phyloP scores from a whole-genome alignment of 64 coral and sea anemone genomes.

The Pachyseris speciosa region DNA sequence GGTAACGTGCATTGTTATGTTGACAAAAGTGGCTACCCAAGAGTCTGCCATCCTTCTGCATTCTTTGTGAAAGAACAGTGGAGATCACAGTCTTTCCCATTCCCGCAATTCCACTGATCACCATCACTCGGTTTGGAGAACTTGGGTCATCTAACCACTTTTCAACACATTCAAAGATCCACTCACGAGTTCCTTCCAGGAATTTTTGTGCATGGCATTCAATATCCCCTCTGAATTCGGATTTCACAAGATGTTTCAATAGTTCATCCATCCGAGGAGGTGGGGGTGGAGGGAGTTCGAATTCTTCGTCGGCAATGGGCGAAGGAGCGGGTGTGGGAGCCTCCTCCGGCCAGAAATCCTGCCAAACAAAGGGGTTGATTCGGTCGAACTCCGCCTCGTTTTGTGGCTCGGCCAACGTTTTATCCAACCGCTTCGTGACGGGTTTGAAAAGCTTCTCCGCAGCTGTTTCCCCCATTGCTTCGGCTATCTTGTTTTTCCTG shows the following conservation, averaged over 20 bases:
- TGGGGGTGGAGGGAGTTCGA: no score
- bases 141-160: slow-evolving; percentile 17
- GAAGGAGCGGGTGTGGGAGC: no score
- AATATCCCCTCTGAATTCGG: slow-evolving; percentile 47
- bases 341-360: no score
- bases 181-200: slow-evolving; percentile 42
- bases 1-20: slow-evolving; percentile 18
- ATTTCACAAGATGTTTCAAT: neutral
- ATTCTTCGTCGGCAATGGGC: no score
- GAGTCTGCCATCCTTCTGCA: neutral
- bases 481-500: no score
- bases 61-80: slow-evolving; percentile 12
- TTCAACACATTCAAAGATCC: slow-evolving; percentile 11
- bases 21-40: no score
- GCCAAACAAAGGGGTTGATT: no score
- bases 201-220: slow-evolving; percentile 22
- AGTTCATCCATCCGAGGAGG: neutral
- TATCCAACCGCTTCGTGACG: no score
- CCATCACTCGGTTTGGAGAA: neutral
- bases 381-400: no score
- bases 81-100: slow-evolving; percentile 56
- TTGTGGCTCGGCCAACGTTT: no score
- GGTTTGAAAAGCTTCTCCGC: no score
- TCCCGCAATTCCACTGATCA: slow-evolving; percentile 40
- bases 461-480: no score